phyloP scores from a whole-genome alignment of 2,797 vertebrate genomes.

The Dromococcyx pavoninus region DNA sequence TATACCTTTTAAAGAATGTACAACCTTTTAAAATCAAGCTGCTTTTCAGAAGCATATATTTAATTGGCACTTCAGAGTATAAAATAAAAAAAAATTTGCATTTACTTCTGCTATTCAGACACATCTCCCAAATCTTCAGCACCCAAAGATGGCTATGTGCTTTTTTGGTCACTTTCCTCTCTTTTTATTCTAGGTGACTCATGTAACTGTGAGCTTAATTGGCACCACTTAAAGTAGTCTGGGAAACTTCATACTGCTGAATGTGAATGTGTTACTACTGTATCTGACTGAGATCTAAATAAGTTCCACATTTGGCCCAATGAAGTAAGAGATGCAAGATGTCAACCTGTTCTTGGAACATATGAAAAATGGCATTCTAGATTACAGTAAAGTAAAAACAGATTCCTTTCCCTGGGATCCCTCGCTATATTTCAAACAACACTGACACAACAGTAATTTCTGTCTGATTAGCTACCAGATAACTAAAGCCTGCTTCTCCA shows the following conservation, averaged over 20 bases:
- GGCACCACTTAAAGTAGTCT: constrained; percentile 61
- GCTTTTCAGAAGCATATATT: constrained; percentile 46
- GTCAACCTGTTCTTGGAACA: constrained; percentile 36
- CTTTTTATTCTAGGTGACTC: constrained; percentile 69
- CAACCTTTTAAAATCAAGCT: neutral
- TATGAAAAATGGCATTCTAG: neutral
- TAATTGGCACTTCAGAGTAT: constrained; percentile 21
- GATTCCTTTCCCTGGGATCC: neutral
- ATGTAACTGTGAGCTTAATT: constrained; percentile 71
- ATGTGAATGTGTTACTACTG: constrained; percentile 68
- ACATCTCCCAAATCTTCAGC: neutral
- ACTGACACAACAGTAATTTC: neutral
- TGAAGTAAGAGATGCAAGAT: constrained; percentile 23
- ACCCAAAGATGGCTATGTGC: neutral
- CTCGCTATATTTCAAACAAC: neutral
- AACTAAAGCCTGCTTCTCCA: neutral
- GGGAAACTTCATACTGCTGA: constrained; percentile 68
- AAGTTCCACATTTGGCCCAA: constrained; percentile 65
- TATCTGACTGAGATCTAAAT: constrained; percentile 68
- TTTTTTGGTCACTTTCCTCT: constrained; percentile 59
- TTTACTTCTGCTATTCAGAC: neutral
- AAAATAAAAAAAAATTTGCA: constrained; percentile 1
- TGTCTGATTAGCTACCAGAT: neutral
- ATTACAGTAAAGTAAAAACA: neutral
- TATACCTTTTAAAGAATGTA: constrained; percentile 25